A percentile compares a stretch with the other conserved stretches of the same genome.
Conservation (phyloP, 1,140 invertebrate genomes). For the Diuraphis noxia region DNA sequence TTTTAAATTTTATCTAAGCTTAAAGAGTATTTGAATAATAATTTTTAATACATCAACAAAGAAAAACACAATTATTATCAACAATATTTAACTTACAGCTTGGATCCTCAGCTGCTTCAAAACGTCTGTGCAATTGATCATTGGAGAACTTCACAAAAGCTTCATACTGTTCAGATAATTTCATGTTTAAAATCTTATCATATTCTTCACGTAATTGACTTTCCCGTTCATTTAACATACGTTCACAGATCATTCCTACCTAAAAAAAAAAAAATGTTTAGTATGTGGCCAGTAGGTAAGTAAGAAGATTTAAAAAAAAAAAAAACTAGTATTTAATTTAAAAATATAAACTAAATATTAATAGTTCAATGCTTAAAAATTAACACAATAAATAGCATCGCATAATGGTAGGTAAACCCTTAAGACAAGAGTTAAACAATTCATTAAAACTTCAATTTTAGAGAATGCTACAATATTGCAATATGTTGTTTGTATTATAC, state of each 20-base stretch:
- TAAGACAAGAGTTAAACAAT: not conserved
- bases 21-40: not conserved
- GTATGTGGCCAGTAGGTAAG: no score
- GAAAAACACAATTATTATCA: not conserved
- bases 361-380: no score
- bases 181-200: constrained; percentile 85
- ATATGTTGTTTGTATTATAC: no score
- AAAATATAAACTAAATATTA: no score
- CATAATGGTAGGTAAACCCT: not conserved
- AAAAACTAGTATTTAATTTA: no score
- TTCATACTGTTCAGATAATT: constrained; percentile 96
- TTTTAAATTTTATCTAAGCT: not conserved
- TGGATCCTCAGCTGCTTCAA: constrained; percentile 69
- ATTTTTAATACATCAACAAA: not conserved
- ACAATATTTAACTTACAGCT: constrained; percentile 67
- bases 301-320: no score
- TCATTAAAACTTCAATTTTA: no score
- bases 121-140: constrained; percentile 91
- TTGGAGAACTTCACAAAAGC: constrained; percentile 96
- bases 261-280: constrained; percentile 59
- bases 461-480: no score
- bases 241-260: constrained; percentile 93
- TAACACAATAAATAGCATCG: not conserved
- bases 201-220: constrained; percentile 89
- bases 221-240: constrained; percentile 92